phyloP scores from a whole-genome alignment of 2,888 invertebrate genomes.

The Tinea pellionella region DNA sequence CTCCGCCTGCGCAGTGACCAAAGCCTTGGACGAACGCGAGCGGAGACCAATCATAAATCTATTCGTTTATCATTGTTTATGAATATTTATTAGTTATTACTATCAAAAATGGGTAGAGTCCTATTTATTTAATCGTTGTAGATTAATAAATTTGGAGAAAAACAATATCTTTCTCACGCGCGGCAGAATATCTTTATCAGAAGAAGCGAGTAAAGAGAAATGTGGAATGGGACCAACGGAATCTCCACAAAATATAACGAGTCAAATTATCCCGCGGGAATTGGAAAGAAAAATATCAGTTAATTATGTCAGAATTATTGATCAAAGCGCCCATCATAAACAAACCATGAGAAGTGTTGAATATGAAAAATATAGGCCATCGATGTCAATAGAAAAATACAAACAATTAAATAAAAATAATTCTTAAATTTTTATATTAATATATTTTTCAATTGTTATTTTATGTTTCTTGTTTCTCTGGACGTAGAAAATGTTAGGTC shows the following conservation, averaged over 20 bases:
- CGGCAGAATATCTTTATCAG: conserved; percentile 24
- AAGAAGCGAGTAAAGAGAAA: conserved; percentile 23
- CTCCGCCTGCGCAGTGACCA: too few relatives aligned
- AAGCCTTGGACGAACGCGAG: too few relatives aligned
- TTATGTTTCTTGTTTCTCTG: too few relatives aligned
- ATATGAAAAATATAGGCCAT: conserved; percentile 39
- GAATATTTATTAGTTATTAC: too few relatives aligned
- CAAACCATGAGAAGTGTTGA: conserved; percentile 41
- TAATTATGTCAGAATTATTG: conserved; percentile 46
- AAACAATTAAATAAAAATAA: conserved; percentile 30
- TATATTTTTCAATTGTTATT: too few relatives aligned
- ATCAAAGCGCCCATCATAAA: conserved; percentile 26
- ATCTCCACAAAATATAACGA: background rate
- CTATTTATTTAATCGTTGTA: background rate
- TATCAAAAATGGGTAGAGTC: too few relatives aligned
- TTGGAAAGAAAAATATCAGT: conserved; percentile 43
- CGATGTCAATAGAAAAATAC: conserved; percentile 39
- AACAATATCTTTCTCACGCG: conserved; percentile 31
- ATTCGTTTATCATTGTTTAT: too few relatives aligned
- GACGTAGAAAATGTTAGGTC: too few relatives aligned
- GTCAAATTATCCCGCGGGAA: background rate
- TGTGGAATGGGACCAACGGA: background rate
- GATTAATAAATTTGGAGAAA: background rate
- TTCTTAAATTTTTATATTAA: conserved; percentile 15
- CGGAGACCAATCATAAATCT: too few relatives aligned